phyloP scores from a whole-genome alignment of 2,888 invertebrate genomes.

The Sinelater perroti region DNA sequence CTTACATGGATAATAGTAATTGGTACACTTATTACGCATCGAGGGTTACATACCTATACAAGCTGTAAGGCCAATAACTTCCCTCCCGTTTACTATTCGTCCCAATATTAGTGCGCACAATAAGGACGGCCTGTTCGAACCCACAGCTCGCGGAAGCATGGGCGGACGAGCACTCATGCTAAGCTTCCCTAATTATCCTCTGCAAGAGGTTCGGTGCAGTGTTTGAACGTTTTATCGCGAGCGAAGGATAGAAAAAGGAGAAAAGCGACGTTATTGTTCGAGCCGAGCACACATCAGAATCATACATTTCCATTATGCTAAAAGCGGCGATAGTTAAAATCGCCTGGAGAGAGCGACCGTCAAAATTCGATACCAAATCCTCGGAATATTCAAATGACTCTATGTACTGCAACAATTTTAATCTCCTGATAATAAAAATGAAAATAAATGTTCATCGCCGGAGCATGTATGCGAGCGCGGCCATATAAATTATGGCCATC shows the following conservation, averaged over 20 bases:
- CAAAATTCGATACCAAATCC: slow-evolving; percentile 53
- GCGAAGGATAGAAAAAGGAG: slow-evolving; percentile 23
- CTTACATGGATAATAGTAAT: too few relatives aligned
- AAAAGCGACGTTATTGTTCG: slow-evolving; percentile 28
- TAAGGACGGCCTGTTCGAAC: too few relatives aligned
- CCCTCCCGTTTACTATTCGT: too few relatives aligned
- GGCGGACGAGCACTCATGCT: too few relatives aligned
- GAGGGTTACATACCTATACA: too few relatives aligned
- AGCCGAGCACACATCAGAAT: slow-evolving; percentile 26
- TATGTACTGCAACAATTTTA: slow-evolving; percentile 62
- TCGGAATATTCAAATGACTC: slow-evolving; percentile 58
- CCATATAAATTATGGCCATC: slow-evolving; percentile 61
- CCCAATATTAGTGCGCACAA: too few relatives aligned
- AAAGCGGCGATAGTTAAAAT: slow-evolving; percentile 40
- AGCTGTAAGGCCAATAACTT: too few relatives aligned
- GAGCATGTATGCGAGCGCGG: slow-evolving; percentile 54
- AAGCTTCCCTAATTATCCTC: too few relatives aligned
- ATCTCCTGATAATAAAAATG: slow-evolving; percentile 63
- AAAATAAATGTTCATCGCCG: slow-evolving; percentile 62
- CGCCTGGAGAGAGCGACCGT: slow-evolving; percentile 52
- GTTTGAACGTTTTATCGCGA: slow-evolving; percentile 1
- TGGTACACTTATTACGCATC: too few relatives aligned
- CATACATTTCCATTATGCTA: slow-evolving; percentile 39
- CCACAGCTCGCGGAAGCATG: too few relatives aligned
- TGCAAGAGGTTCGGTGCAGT: slow-evolving; percentile 7